A percentile compares a stretch with the other conserved stretches of the same genome.
Conservation (phyloP, 2,113 vertebrate genomes). For the Enhydra lutris region DNA sequence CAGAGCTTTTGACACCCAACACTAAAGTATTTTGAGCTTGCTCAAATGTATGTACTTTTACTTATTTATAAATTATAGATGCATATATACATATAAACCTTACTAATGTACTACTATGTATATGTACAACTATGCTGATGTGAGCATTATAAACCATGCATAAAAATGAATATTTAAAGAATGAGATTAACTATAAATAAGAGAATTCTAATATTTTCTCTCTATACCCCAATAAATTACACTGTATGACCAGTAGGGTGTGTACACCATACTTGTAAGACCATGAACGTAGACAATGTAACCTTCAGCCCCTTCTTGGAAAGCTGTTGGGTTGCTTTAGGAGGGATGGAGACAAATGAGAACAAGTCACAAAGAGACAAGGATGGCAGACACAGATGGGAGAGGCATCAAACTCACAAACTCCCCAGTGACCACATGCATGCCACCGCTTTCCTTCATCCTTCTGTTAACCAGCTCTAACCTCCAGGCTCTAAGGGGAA, state of each 20-base stretch:
- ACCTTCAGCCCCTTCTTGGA: not conserved
- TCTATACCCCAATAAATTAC: not conserved
- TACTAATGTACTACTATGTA: not conserved
- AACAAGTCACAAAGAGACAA: not conserved
- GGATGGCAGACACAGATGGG: not conserved
- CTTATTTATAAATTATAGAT: conserved; percentile 46
- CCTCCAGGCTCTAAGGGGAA: not conserved
- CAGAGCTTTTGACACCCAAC: not conserved
- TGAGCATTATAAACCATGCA: conserved; percentile 7
- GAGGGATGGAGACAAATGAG: not conserved
- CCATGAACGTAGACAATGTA: not conserved
- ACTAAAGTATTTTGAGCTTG: conserved; percentile 19
- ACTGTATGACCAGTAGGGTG: too few species aligned
- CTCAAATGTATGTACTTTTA: not conserved
- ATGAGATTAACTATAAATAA: conserved; percentile 46
- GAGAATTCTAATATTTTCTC: not conserved
- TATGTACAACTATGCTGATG: conserved; percentile 23
- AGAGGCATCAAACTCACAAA: too few species aligned
- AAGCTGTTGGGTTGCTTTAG: not conserved
- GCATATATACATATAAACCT: not conserved
- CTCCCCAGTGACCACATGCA: not conserved
- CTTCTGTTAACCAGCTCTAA: not conserved
- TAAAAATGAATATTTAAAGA: conserved; percentile 55
- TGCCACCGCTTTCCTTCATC: not conserved
- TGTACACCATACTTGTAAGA: not conserved